Base-by-base conservation (phyloP, 2,888 invertebrate species). In the Mechanitis messenoides region DNA sequence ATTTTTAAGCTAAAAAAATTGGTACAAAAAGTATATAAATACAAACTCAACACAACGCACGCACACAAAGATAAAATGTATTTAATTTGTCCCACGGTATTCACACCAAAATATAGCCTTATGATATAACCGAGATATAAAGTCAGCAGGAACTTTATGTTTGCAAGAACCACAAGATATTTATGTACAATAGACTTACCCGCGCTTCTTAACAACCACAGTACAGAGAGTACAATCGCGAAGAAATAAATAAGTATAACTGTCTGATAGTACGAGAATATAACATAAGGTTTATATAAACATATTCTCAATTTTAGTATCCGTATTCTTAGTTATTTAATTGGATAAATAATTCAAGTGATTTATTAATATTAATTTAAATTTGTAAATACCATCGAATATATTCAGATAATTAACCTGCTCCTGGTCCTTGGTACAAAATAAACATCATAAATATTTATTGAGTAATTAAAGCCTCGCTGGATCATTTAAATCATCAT, bases 211-310 rank as follows among this genome's bases (percentile, higher is more conserved):
- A 65, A 67, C 59, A 60, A 64, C 59, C 64, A 62, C 58, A 66
- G 65, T 61, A 60, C 69, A 66, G 57, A 61, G 68, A 69, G 66
- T 68, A 71, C 69, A 69, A 73, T 72, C 63, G 65, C 77, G 77
- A 78, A 73, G 71, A 72, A 77, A 79, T 85, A 85, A 87, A 87
- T 85, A 87, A 83, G 81, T 83, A 81, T 83, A 83, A 83, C 78
- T 84, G 87, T 87, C 87, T 70, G 75, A 76, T 77, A 73, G 74
- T 75, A 87, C 83, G 80, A 79, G 20, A 20, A 20, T 20, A 20
- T 20, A 20, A 20, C 20, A 20, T 20, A 20, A 20, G 20, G 20
- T 20, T 81, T 85, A 80, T 80, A 85, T 87, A 86, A 81, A 82
- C 75, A 77, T 78, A 80, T 80, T 77, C 75, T 73, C 74, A 74